A percentile compares a stretch with the other conserved stretches of the same genome.
phyloP scores from a whole-genome alignment of 2,113 vertebrate species.

The Dascyllus trimaculatus region DNA sequence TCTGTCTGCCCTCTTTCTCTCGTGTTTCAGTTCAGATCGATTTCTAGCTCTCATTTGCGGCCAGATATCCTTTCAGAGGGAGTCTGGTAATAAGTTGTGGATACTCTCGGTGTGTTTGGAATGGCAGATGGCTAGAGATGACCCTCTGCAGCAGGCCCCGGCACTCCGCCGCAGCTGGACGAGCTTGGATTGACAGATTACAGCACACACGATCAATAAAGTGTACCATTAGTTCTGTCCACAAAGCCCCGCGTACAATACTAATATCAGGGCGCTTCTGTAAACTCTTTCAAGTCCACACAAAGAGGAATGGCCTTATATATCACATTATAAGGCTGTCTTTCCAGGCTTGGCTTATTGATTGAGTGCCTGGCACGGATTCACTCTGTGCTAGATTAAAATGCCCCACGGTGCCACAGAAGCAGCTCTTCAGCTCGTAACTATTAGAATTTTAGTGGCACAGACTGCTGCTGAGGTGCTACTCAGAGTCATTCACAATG shows the following conservation, averaged over 20 bases:
- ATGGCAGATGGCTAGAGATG: constrained; percentile 71
- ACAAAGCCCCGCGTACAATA: constrained; percentile 56
- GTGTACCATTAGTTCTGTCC: constrained; percentile 73
- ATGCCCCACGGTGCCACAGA: constrained; percentile 14
- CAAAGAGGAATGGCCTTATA: constrained; percentile 52
- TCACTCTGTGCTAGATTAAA: constrained; percentile 33
- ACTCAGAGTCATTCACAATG: constrained; percentile 24
- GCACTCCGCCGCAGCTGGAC: constrained; percentile 60
- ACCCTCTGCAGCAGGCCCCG: constrained; percentile 48
- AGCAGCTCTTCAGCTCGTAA: constrained; percentile 40
- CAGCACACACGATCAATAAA: constrained; percentile 73
- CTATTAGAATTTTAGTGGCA: constrained; percentile 46
- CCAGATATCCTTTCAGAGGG: constrained; percentile 36
- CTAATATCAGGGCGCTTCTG: constrained; percentile 58
- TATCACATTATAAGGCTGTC: constrained; percentile 46
- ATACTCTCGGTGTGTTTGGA: constrained; percentile 28
- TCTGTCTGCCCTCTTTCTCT: not conserved
- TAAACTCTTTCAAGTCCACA: constrained; percentile 50
- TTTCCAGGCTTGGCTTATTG: constrained; percentile 48
- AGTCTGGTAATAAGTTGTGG: constrained; percentile 27
- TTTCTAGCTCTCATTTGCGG: constrained; percentile 20
- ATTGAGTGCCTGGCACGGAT: constrained; percentile 47
- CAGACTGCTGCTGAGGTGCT: constrained; percentile 35
- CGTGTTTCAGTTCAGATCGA: constrained; percentile 9
- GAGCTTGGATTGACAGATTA: constrained; percentile 72